phyloP scores from a whole-genome alignment of 2,797 vertebrate species.

The Hyperoplus immaculatus region DNA sequence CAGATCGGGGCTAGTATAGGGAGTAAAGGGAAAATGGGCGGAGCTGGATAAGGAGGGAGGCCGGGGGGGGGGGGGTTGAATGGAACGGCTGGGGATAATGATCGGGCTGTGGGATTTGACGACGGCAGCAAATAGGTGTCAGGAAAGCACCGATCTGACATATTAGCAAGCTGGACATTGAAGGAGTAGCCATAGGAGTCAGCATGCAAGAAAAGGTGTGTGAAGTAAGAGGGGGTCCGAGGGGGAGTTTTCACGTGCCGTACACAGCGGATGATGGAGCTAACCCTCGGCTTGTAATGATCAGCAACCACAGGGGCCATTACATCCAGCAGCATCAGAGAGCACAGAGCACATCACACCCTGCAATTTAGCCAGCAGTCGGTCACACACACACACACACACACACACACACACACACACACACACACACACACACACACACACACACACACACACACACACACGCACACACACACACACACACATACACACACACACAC shows the following conservation, averaged over 20 bases:
- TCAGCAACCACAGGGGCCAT: constrained; percentile 83
- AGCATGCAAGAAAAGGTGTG: constrained; percentile 40
- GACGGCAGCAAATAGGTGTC: constrained; percentile 70
- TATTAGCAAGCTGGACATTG: constrained; percentile 54
- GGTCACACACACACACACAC: constrained; percentile 33
- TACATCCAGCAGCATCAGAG: constrained; percentile 79
- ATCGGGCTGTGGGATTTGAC: constrained; percentile 70
- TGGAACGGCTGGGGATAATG: constrained; percentile 68
- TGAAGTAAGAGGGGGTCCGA: constrained; percentile 44
- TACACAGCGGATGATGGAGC: constrained; percentile 68
- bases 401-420: constrained; percentile 21
- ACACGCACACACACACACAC: too few species aligned
- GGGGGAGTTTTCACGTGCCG: constrained; percentile 49
- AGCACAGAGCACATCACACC: constrained; percentile 86
- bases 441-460: not conserved
- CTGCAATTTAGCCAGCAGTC: constrained; percentile 84
- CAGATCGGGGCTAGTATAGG: constrained; percentile 41
- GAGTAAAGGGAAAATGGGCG: constrained; percentile 50
- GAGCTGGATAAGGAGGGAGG: constrained; percentile 9
- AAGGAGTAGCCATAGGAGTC: constrained; percentile 44
- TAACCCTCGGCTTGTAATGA: constrained; percentile 82
- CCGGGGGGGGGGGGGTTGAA: constrained; percentile 47
- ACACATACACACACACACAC: constrained; percentile 30
- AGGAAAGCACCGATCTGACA: constrained; percentile 67
- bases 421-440: constrained; percentile 45